Evolutionary conservation across 2,888 invertebrate species (phyloP).

Genomic region (Matsumyia berberina): DNA sequence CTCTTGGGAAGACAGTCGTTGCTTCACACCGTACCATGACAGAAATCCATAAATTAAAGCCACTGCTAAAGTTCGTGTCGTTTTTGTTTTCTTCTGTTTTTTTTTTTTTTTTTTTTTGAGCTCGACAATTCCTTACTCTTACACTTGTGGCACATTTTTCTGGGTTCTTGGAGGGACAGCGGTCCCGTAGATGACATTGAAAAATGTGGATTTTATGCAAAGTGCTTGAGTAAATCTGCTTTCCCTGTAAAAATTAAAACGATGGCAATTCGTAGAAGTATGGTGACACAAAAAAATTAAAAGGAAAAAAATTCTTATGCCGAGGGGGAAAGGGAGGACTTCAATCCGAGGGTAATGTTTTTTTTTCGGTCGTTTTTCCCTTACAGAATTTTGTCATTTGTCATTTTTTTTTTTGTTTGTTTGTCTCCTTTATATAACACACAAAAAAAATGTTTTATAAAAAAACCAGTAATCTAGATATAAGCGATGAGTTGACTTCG

Average conservation of each 20-base stretch:
- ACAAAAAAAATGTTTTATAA: conserved; percentile 2
- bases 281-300: conserved; percentile 22
- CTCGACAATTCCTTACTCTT: conserved; percentile 39
- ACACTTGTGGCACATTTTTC: conserved; percentile 54
- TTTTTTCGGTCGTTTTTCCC: conserved; percentile 47
- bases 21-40: conserved; percentile 36
- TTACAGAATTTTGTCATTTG: conserved; percentile 62
- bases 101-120: conserved; percentile 44
- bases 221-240: conserved; percentile 71
- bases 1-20: conserved; percentile 10
- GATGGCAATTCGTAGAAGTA: conserved; percentile 53
- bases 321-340: conserved; percentile 38
- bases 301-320: conserved; percentile 11
- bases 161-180: conserved; percentile 50
- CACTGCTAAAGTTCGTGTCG: conserved; percentile 51
- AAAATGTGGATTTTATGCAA: conserved; percentile 84
- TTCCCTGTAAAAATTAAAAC: conserved; percentile 72
- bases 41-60: conserved; percentile 66
- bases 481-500: conserved; percentile 38
- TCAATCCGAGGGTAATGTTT: conserved; percentile 53
- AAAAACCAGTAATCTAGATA: conserved; percentile 21
- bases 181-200: conserved; percentile 81
- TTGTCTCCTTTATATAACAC: conserved; percentile 13
- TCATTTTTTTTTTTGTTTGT: conserved; percentile 46
- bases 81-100: conserved; percentile 24